Evolutionary conservation across 2,113 vertebrate genomes (phyloP).

Genomic region (Barnardius zonarius): DNA sequence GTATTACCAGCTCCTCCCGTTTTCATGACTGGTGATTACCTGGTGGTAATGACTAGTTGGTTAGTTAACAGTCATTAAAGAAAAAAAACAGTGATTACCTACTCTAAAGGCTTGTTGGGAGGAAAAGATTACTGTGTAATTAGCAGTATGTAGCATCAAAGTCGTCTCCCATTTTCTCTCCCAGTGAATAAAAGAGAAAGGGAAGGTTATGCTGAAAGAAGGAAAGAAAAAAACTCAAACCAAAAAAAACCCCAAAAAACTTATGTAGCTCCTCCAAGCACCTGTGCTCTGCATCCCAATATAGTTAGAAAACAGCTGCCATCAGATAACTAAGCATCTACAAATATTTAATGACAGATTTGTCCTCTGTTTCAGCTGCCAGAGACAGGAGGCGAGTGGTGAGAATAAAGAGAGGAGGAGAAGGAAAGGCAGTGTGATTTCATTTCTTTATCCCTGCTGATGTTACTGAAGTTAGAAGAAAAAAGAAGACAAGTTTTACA

Average conservation of each 20-base stretch:
- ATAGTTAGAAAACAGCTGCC: constrained; percentile 50
- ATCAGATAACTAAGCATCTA: constrained; percentile 58
- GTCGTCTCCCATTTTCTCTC: not conserved
- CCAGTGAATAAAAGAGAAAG: not conserved
- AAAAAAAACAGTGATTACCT: not conserved
- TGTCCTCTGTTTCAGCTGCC: constrained; percentile 49
- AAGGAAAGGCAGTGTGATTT: not conserved
- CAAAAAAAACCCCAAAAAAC: not conserved
- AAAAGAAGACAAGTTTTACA: constrained; percentile 19
- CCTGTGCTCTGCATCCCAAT: constrained; percentile 29
- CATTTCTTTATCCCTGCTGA: not conserved
- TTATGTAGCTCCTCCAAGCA: constrained; percentile 1
- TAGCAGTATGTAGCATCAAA: not conserved
- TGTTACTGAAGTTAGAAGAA: not conserved
- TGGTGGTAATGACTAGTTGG: not conserved
- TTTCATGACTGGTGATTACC: not conserved
- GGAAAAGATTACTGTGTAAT: not conserved
- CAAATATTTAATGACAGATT: constrained; percentile 68
- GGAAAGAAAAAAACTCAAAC: not conserved
- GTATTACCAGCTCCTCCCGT: not conserved
- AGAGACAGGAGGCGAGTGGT: not conserved
- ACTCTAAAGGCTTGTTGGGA: not conserved
- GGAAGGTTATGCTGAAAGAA: not conserved
- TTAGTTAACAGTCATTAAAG: not conserved
- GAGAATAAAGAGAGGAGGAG: not conserved